These are phyloP conservation scores for Acanthosepion esculentum DNA, from an alignment of 2,888 invertebrate genomes.

Conservation along the genomic window DNA sequence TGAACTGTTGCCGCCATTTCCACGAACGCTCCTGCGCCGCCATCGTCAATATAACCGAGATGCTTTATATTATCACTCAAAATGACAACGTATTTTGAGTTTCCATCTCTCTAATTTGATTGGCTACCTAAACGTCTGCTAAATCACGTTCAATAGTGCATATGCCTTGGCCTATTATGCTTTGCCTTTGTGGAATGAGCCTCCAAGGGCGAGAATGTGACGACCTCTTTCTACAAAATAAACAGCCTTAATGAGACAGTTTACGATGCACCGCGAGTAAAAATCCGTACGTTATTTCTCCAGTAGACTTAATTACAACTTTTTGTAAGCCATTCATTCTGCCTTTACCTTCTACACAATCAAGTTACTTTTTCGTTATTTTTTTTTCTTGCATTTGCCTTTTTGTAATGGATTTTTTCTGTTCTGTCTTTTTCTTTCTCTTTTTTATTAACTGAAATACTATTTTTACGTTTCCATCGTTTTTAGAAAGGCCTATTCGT, in stretches of 20 bases:
- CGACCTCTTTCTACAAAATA: slow-evolving; percentile 21
- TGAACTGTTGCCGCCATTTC: not conserved
- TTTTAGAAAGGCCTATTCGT: not conserved
- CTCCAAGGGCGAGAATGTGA: slow-evolving; percentile 33
- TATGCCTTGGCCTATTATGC: slow-evolving; percentile 13
- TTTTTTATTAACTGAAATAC: not conserved
- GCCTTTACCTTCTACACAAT: not conserved
- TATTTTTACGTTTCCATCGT: not conserved
- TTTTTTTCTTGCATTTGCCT: not conserved
- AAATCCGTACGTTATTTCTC: slow-evolving; percentile 18
- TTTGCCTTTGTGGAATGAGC: not conserved
- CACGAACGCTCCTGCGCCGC: not conserved
- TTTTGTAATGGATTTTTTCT: not conserved
- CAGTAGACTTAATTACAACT: slow-evolving; percentile 33
- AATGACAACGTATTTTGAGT: slow-evolving; percentile 33
- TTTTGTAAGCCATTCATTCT: slow-evolving; percentile 33
- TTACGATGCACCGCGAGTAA: not conserved
- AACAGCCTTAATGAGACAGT: slow-evolving; percentile 3
- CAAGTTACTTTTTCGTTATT: not conserved
- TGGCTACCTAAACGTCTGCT: slow-evolving; percentile 21
- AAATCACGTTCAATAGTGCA: slow-evolving; percentile 22
- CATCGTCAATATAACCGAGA: not conserved
- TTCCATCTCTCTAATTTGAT: slow-evolving; percentile 22
- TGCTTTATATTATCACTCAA: not conserved
- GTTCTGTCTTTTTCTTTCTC: not conserved